Evolutionary conservation across 2,113 vertebrate species (phyloP).

Genomic region (Syngnathoides biaculeatus): DNA sequence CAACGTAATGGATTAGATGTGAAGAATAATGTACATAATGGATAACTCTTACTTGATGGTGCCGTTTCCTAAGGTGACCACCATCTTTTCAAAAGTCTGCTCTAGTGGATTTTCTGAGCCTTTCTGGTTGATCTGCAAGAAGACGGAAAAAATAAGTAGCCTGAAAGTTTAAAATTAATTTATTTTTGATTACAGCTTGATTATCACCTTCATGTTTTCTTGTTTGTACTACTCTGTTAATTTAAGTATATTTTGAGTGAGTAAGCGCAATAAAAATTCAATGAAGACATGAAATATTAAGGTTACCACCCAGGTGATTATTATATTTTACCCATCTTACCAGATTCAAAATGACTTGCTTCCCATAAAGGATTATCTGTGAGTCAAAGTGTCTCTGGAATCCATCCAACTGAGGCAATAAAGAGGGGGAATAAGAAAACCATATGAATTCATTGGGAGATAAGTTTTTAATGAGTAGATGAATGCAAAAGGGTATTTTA

Average conservation of each 20-base stretch:
- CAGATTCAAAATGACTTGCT: slow-evolving; percentile 90
- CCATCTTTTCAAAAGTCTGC: slow-evolving; percentile 85
- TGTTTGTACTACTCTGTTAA: not conserved
- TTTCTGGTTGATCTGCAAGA: slow-evolving; percentile 87
- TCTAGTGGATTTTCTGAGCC: slow-evolving; percentile 93
- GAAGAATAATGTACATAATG: not conserved
- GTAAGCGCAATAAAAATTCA: not conserved
- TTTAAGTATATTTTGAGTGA: not conserved
- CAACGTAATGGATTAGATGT: not conserved
- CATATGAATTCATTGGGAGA: not conserved
- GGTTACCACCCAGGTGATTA: not conserved
- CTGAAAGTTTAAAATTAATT: not conserved
- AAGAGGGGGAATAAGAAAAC: not conserved
- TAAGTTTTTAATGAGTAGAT: not conserved
- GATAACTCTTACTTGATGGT: slow-evolving; percentile 81
- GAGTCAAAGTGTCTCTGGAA: slow-evolving; percentile 97
- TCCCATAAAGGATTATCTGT: slow-evolving; percentile 91
- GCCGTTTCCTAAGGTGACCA: slow-evolving; percentile 80
- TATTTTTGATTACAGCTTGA: not conserved
- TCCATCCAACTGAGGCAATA: slow-evolving; percentile 82
- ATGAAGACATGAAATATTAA: not conserved
- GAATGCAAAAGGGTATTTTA: slow-evolving; percentile 56
- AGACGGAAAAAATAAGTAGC: not conserved
- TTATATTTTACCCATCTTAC: slow-evolving; percentile 60
- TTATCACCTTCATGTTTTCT: no score